Evolutionary conservation across 2,888 invertebrate species (phyloP), one percentile per base, ranked within the genome.

Genomic region (Phymatocera aterrima): DNA sequence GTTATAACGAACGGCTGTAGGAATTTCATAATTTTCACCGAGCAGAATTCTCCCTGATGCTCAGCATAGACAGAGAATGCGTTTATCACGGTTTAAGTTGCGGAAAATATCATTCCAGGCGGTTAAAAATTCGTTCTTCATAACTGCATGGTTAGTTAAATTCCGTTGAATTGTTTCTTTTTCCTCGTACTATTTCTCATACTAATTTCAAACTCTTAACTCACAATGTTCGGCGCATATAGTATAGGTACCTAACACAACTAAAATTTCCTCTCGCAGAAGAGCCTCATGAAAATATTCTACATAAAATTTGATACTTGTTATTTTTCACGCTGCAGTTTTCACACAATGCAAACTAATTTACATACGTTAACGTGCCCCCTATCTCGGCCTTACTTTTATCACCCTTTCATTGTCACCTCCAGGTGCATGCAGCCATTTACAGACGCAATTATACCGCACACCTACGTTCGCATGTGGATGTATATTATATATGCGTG

Each of bases 261-360:
- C 15, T 15, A 57, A 57, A 57, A 12, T 57, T 57, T 57, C 3
- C 57, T 12, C n/a, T n/a, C 57, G 8, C 28, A 28, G 28, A 57
- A 57, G 15, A 15, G 12, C 28, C 15, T 12, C 24, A 3, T 10
- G n/a, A 28, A 28, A 10, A 15, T 0, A 28, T 57, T 57, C 28
- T 28, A 28, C 57, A 57, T 28, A 57, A 57, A 28, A 57, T 57
- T 57, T 57, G n/a, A n/a, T 57, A 28, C 57, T 28, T 28, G 28
- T 28, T 57, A 10, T 18, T 28, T 57, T 57, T 57, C 15, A 4
- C 57, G 28, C 28, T 57, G 57, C 57, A 57, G 28, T 57, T 57
- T 57, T 57, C 12, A 40, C 40, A 57, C 57, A 57, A 57, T 57
- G 57, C 24, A 57, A 57, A 57, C 57, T 57, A 57, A 57, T 57